Base-by-base conservation (phyloP, 1,140 invertebrate species). In the Diorhabda elongata region DNA sequence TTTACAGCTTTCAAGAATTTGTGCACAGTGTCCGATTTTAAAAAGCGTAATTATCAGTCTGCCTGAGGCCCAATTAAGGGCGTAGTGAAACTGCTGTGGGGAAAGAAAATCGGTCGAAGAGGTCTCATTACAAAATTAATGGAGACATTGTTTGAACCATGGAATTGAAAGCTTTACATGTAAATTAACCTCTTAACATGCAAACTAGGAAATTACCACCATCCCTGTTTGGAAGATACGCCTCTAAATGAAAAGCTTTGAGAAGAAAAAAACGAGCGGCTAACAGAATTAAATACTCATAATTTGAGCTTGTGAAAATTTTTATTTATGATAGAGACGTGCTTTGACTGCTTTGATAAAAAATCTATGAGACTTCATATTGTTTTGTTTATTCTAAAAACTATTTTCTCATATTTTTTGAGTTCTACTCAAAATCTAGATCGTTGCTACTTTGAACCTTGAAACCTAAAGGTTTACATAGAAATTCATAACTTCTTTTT, bases 171-270 rank as follows among this genome's bases (percentile, higher is more conserved):
- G 75, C 69, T 76, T 73, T 74, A 76, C 75, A 76, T 76, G 75
- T 70, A 76, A 76, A 76, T 76, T 73, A 76, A 76, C 73, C 72
- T 71, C 74, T 76, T 76, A 76, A 68, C 75, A 76, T 76, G 75
- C 75, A 76, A 76, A 76, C 75, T 70, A 70, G 73, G 73, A 74
- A 75, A 75, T 75, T 75, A 74, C 70, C 73, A 75, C 72, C 74
- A 74, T 75, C 74, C 72, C 70, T 61, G 56, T n/a, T 56, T 57
- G 6, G 4, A 26, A 44, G 26, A 41, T 47, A 64, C 44, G 66
- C 44, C 61, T 58, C 45, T 62, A 58, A 69, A 64, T 69, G 62
- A 64, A 44, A 11, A 61, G 58, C 47, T 64, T 56, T 64, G 5
- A 26, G 26, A 42, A 61, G 42, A 56, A 57, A 67, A 60, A 9